phyloP scores from a whole-genome alignment of 2,888 invertebrate species.

The Cryptocephalus primarius region DNA sequence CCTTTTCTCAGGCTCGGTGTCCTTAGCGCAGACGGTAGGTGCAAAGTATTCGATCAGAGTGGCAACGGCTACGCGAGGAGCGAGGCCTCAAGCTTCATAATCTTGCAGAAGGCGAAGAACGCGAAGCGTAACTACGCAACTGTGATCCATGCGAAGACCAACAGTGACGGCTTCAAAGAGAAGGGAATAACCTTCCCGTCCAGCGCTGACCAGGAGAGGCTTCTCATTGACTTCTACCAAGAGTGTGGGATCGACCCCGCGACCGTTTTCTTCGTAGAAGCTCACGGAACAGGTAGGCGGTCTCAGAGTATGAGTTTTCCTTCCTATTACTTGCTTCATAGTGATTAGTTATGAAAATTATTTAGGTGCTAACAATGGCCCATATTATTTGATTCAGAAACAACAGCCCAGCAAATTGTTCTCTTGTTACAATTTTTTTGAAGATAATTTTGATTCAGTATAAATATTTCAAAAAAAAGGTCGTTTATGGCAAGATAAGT shows the following conservation, averaged over 20 bases:
- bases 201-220: slow-evolving; percentile 45
- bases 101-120: slow-evolving; percentile 54
- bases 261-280: slow-evolving; percentile 69
- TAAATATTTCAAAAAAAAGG: too few relatives aligned
- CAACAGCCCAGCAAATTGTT: too few relatives aligned
- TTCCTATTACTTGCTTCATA: too few relatives aligned
- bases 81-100: slow-evolving; percentile 60
- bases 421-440: too few relatives aligned
- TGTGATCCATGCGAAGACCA: slow-evolving; percentile 30
- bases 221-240: slow-evolving; percentile 53
- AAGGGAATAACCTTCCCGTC: slow-evolving; percentile 35
- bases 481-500: too few relatives aligned
- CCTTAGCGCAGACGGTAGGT: slow-evolving; percentile 73
- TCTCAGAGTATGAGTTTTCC: too few relatives aligned
- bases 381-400: too few relatives aligned
- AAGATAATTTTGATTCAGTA: too few relatives aligned
- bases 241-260: slow-evolving; percentile 61
- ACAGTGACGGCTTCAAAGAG: slow-evolving; percentile 33
- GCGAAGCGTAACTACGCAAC: slow-evolving; percentile 43
- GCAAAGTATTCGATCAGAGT: slow-evolving; percentile 81
- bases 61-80: slow-evolving; percentile 78
- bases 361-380: too few relatives aligned
- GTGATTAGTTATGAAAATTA: too few relatives aligned
- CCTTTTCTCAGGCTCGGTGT: slow-evolving; percentile 51
- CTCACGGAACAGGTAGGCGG: slow-evolving; percentile 70